Conservation (phyloP, 2,113 vertebrate species). For the Chaetops frenatus region DNA sequence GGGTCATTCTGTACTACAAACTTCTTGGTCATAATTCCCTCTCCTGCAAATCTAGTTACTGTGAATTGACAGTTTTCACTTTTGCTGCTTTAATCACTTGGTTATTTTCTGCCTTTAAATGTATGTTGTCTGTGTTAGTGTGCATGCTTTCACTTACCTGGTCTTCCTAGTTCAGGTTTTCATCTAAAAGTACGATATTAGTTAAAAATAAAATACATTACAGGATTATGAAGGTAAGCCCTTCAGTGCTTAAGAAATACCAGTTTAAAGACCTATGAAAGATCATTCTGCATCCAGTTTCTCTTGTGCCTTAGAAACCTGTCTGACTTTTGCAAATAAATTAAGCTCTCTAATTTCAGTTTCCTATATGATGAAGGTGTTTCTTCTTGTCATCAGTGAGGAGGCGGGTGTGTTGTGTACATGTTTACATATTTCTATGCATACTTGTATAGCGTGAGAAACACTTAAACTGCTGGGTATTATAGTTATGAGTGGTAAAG, state of each 20-base stretch:
- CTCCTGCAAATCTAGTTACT: neutral
- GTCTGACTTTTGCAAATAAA: neutral
- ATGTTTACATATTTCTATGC: neutral
- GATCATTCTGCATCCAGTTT: neutral
- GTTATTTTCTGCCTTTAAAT: neutral
- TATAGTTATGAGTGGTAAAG: neutral
- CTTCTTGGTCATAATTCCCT: neutral
- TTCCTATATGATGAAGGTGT: neutral
- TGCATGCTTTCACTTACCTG: neutral
- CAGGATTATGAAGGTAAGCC: neutral
- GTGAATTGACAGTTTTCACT: neutral
- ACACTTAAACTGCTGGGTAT: neutral
- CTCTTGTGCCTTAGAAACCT: neutral
- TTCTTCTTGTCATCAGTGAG: neutral
- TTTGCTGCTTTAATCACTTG: neutral
- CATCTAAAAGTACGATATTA: neutral
- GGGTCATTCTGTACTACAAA: neutral
- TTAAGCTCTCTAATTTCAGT: neutral
- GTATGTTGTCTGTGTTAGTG: neutral
- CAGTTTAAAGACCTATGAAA: neutral
- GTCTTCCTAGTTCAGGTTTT: neutral
- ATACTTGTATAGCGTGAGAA: neutral
- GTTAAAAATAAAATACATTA: neutral
- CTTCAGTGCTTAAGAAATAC: neutral
- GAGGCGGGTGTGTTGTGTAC: neutral